Percentiles rank a stretch among this genome's conserved stretches.
phyloP scores from a whole-genome alignment of 2,113 vertebrate species.

The Grantiella picta region DNA sequence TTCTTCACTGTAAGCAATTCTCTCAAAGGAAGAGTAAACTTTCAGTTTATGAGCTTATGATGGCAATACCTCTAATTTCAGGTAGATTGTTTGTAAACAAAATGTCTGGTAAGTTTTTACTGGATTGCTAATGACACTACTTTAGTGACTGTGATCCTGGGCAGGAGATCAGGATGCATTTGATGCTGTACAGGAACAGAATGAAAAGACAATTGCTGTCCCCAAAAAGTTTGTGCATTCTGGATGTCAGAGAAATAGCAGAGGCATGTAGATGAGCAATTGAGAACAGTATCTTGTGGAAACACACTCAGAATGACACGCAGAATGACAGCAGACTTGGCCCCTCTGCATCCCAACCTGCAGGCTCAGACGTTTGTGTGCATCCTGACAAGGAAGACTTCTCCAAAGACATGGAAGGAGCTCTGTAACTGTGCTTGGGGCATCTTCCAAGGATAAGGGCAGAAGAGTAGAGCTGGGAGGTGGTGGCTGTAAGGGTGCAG shows the following conservation, averaged over 20 bases:
- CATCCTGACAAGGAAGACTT: not conserved
- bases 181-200: not conserved
- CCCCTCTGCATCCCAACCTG: not conserved
- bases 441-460: not conserved
- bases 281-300: not conserved
- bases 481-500: not conserved
- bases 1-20: not conserved
- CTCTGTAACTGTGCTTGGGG: not conserved
- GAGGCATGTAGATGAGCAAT: not conserved
- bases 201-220: not conserved
- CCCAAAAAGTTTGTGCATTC: not conserved
- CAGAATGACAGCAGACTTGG: rapidly evolving
- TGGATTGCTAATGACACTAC: not conserved
- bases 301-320: not conserved
- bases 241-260: not conserved
- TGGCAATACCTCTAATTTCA: not conserved
- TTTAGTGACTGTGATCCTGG: not conserved
- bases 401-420: not conserved
- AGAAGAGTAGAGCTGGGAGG: not conserved
- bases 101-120: not conserved
- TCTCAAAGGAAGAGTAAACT: not conserved
- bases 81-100: not conserved
- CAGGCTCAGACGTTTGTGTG: not conserved
- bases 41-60: not conserved
- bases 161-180: not conserved